Evolutionary conservation across 2,797 vertebrate genomes (phyloP), one percentile per base, ranked within the genome.

Genomic region (Propithecus perrieri): DNA sequence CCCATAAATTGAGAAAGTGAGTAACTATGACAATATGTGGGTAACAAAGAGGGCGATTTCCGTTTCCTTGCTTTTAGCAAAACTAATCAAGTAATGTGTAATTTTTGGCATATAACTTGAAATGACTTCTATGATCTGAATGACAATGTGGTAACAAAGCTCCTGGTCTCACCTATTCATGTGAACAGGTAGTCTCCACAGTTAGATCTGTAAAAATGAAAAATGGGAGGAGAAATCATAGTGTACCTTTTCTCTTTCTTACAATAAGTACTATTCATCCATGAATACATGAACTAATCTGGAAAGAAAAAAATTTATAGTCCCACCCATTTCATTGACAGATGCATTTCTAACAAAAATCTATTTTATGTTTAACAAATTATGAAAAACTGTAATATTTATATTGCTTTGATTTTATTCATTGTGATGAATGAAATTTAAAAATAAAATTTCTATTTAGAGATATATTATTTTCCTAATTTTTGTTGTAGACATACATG

Each of bases 361-460:
- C 59, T 3, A 67, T 30, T 75, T 94, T 59, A 28, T 67, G 50
- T 28, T 88, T 74, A 91, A 85, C 33, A 41, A 80, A 53, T 86
- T n/a, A 59, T 5, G 14, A 38, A 87, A 43, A 78, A 22, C 0
- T 59, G 2, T 46, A 72, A 35, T 43, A 90, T 79, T 76, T 81
- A 72, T 43, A 90, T 67, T 86, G 67, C 22, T 94, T 74, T 59
- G n/a, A 74, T 91, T 17, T 76, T 88, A 87, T 28, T 65, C 22
- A 24, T 13, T 71, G 24, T 48, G 48, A 87, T 85, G 30, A 91
- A 5, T 75, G 55, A 20, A 89, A 75, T 85, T 74, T 35, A 41
- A 91, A 86, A 85, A 74, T 46, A 95, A 72, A 91, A 81, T 81
- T 76, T 81, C 53, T 48, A 80, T 15, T 85, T 85, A 65, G 22